Base-by-base conservation (phyloP, 2,113 vertebrate genomes). In the Corynorhinus townsendii region DNA sequence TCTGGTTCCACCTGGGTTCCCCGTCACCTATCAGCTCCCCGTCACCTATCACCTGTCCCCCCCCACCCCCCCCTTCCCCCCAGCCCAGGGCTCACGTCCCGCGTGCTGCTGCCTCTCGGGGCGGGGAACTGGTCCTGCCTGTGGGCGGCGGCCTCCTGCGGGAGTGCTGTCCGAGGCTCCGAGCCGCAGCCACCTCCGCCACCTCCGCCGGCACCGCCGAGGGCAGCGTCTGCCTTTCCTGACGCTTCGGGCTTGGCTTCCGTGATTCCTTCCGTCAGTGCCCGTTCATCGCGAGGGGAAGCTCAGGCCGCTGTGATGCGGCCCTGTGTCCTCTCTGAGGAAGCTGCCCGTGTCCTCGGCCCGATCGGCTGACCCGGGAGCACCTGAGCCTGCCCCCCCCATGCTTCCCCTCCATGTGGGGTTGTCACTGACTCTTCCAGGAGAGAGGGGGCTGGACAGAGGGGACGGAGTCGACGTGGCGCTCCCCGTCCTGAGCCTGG, bases 401-500 rank as follows among this genome's bases (percentile, higher is more conserved):
- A 24, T 56, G 22, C 56, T 59, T 59, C 56, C 7, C 33, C 64
- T 35, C n/a, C 38, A 69, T 28, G 81, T 95, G 38, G 96, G 56
- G 66, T 79, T 33, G 2, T 3, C 76, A 14, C 2, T 71, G 77
- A 16, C 76, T 95, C 86, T 22, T 40, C 7, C 88, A 98, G 98
- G 90, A 82, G 86, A 86, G 59, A 47, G 62, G 1, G 84, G 26
- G 0, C 11, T 1, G 14, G 95, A 62, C 73, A 7, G 9, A 66
- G 92, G 96, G 88, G 89, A 94, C 86, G 69, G 40, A 26, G 97
- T 98, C 28, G 99, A 99, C 96, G 96, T 93, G 11, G 96, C 96
- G 3, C 98, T 98, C 95, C 98, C 99, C 26, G 20, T 99, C 19
- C 97, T 99, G 40, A 97, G 81, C 97, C 98, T 99, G 93, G 96